Percentiles rank a stretch among this genome's conserved stretches.
These are phyloP conservation scores for Candidula unifasciata DNA, from an alignment of 2,888 invertebrate species.

Conservation along the genomic window DNA sequence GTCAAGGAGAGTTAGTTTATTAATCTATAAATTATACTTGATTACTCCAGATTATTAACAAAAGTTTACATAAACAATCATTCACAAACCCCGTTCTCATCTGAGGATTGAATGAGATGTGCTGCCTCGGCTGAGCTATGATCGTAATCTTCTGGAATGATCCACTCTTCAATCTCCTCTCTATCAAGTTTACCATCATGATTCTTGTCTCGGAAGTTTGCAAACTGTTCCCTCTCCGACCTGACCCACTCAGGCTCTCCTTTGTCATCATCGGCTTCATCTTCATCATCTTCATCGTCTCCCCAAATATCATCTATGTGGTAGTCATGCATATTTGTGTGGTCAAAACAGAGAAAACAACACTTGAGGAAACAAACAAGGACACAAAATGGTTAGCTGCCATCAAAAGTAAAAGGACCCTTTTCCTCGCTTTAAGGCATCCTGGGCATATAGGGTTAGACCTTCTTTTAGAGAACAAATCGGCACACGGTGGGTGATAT, in stretches of 20 bases:
- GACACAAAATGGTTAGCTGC: neutral
- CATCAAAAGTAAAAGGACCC: neutral
- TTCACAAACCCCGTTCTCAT: conserved; percentile 84
- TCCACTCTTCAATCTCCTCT: conserved; percentile 90
- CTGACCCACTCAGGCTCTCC: conserved; percentile 95
- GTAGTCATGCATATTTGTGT: conserved; percentile 9
- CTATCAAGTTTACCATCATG: conserved; percentile 90
- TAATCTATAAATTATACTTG: neutral
- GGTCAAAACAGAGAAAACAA: neutral
- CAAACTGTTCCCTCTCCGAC: conserved; percentile 93
- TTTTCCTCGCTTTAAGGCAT: too few relatives aligned
- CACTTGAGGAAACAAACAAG: neutral
- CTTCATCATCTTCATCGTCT: conserved; percentile 66
- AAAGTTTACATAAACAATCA: neutral
- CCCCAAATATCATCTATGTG: conserved; percentile 61
- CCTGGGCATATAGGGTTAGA: too few relatives aligned
- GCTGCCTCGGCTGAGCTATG: conserved; percentile 96
- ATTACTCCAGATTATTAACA: neutral
- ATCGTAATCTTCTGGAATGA: conserved; percentile 95
- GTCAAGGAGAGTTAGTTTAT: neutral
- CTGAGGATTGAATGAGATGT: conserved; percentile 94
- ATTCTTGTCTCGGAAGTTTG: conserved; percentile 87
- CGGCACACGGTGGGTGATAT: too few relatives aligned
- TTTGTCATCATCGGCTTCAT: conserved; percentile 63
- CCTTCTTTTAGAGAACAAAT: too few relatives aligned